These are phyloP conservation scores for Chalcis sispes DNA, from an alignment of 2,888 invertebrate genomes.

Conservation along the genomic window DNA sequence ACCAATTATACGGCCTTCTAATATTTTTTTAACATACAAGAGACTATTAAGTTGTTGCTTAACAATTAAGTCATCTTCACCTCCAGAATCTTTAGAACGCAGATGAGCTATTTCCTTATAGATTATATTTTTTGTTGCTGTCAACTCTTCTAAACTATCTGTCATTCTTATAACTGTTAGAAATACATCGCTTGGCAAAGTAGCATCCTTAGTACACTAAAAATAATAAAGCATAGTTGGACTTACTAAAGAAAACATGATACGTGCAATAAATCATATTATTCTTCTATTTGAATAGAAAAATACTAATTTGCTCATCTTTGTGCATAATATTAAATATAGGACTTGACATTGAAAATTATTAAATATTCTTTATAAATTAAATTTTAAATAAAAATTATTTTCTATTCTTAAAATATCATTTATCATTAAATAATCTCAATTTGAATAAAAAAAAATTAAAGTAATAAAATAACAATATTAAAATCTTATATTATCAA, in stretches of 20 bases:
- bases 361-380: conserved; percentile 18
- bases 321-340: not conserved
- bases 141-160: conserved; percentile 88
- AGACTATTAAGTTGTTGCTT: conserved; percentile 92
- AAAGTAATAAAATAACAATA: not conserved
- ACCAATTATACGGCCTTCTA: conserved; percentile 81
- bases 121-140: conserved; percentile 87
- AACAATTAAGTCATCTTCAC: conserved; percentile 88
- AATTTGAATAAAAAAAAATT: not conserved
- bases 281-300: too few relatives aligned
- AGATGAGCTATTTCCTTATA: conserved; percentile 88
- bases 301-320: too few relatives aligned
- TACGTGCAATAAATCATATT: too few relatives aligned
- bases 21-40: conserved; percentile 86
- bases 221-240: conserved; percentile 71
- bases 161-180: conserved; percentile 88
- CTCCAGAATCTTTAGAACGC: conserved; percentile 90
- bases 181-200: conserved; percentile 90
- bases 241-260: too few relatives aligned
- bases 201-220: conserved; percentile 87
- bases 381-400: conserved; percentile 25
- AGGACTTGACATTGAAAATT: not conserved
- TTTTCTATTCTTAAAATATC: conserved; percentile 11
- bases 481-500: not conserved
- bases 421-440: not conserved